Evolutionary conservation across 2,888 invertebrate genomes (phyloP), one percentile per base, ranked within the genome.

Genomic region (Hydrotaea cyrtoneurina): DNA sequence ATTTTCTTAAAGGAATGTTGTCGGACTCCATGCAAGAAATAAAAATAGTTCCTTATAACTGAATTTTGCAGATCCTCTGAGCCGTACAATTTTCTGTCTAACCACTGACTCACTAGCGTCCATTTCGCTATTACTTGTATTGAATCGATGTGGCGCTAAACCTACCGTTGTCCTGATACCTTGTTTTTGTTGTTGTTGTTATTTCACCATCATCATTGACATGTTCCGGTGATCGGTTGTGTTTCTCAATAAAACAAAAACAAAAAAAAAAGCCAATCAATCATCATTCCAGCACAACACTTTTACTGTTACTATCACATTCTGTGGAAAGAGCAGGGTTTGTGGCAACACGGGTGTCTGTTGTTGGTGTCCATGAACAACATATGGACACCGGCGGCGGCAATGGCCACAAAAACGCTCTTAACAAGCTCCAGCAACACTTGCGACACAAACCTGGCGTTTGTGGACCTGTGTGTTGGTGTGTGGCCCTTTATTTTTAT

Each of bases 241-340:
- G 55, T 26, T 11, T 26, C 15, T 23, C 26, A n/a, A n/a, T 59
- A 26, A 2, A 15, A 59, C 15, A 39, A 43, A 66, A 21, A 50
- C n/a, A 50, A 66, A 43, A 66, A 13, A 66, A n/a, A 17, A 2
- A 31, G 31, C 3, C 66, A 83, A 87, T 87, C 87, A 87, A 87
- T 87, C 87, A 87, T 87, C 86, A 87, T 87, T 86, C 85, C 86
- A 82, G 72, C 46, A 78, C 82, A 83, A 87, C 87, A 86, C 86
- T 85, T 86, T 87, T 86, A 87, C 86, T 87, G 86, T 85, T 66
- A 66, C 64, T n/a, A 46, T 46, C 26, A 17, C 74, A 74, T 69
- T 43, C 23, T 46, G 26, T n/a, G 31, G 3, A 15, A 15, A 8
- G 13, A 21, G 66, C 19, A 19, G 69, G 26, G 53, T 50, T 50